Conservation (phyloP, 2,113 vertebrate species). For the Oceanodroma tethys region DNA sequence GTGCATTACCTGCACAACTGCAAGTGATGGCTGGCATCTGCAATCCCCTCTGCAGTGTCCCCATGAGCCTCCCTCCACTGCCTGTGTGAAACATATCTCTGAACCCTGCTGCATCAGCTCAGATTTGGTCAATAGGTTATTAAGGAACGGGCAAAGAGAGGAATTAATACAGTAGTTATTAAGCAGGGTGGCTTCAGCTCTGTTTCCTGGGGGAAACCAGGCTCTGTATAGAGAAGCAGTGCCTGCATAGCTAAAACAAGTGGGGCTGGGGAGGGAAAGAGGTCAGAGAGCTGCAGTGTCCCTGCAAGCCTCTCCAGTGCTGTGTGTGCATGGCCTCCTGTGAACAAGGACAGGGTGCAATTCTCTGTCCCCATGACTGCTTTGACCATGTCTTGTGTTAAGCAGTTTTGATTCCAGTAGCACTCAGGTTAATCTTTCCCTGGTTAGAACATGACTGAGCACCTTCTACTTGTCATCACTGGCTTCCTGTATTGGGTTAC, state of each 20-base stretch:
- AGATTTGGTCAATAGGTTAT: background rate
- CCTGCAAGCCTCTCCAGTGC: too few relatives aligned
- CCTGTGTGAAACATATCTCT: background rate
- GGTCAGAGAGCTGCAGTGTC: background rate
- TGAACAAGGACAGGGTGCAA: background rate
- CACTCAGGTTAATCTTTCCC: background rate
- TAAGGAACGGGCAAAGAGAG: background rate
- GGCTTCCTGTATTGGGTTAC: background rate
- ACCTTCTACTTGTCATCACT: background rate
- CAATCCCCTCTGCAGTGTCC: background rate
- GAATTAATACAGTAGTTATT: background rate
- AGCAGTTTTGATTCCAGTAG: background rate
- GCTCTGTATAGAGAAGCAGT: background rate
- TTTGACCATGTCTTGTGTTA: background rate
- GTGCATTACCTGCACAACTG: background rate
- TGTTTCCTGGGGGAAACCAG: background rate
- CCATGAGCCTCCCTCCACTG: rapidly evolving
- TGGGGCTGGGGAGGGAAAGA: background rate
- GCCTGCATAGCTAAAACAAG: background rate
- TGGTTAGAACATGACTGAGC: background rate
- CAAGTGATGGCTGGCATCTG: background rate
- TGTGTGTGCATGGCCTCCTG: background rate
- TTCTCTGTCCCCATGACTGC: background rate
- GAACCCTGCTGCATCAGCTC: background rate
- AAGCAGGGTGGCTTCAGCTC: background rate